Percentiles rank a stretch among this genome's conserved stretches.
Conservation (phyloP, 2,113 vertebrate genomes). For the Sinocyclocheilus grahami region DNA sequence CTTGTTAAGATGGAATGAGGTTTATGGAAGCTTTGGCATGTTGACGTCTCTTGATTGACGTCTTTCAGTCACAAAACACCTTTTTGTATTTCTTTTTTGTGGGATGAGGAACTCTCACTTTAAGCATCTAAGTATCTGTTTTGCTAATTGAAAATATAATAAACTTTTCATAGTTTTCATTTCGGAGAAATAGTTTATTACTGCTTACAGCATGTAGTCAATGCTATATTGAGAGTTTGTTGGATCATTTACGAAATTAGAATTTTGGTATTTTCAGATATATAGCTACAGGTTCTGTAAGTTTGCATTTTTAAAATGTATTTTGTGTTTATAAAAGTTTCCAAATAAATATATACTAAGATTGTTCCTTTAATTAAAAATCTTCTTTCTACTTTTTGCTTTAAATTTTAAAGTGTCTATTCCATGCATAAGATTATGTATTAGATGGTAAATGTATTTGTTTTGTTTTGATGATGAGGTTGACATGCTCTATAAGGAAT, state of each 20-base stretch:
- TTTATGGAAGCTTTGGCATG: constrained; percentile 26
- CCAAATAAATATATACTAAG: background rate
- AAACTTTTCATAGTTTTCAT: background rate
- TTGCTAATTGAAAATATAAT: constrained; percentile 39
- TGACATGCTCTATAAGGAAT: background rate
- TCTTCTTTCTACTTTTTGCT: background rate
- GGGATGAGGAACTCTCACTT: background rate
- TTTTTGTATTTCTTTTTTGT: constrained; percentile 30
- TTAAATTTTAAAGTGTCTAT: background rate
- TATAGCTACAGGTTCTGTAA: background rate
- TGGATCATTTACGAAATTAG: background rate
- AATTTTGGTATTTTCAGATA: background rate
- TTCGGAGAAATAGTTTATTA: background rate
- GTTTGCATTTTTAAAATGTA: background rate
- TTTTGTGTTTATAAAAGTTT: background rate
- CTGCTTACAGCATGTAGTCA: background rate
- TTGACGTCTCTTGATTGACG: constrained; percentile 32
- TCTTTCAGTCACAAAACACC: constrained; percentile 38
- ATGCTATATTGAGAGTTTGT: background rate
- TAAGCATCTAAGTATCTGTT: constrained; percentile 20
- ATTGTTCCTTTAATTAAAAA: background rate
- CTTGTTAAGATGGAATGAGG: constrained; percentile 50
- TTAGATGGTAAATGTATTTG: background rate
- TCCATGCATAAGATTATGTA: background rate
- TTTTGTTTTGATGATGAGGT: background rate